Percentiles rank a stretch among this genome's conserved stretches.
Conservation (phyloP, 1,140 invertebrate genomes). For the Trichomalopsis sarcophagae region DNA sequence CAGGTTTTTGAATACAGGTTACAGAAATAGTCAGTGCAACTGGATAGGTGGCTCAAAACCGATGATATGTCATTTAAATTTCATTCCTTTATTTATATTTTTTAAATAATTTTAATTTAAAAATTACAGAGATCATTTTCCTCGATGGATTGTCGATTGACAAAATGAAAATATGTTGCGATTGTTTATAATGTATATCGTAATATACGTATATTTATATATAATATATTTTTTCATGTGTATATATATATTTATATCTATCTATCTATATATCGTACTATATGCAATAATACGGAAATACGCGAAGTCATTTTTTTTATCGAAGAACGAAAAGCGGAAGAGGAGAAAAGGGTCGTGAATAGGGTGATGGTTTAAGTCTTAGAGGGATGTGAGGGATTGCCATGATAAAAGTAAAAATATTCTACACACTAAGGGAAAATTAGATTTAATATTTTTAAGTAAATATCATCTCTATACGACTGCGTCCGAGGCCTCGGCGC, state of each 20-base stretch:
- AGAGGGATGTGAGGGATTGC: constrained; percentile 31
- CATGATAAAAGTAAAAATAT: constrained; percentile 51
- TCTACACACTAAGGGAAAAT: constrained; percentile 23
- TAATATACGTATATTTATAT: constrained; percentile 57
- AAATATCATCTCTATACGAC: constrained; percentile 60
- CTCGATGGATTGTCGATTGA: constrained; percentile 67
- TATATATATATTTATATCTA: constrained; percentile 35
- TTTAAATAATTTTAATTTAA: constrained; percentile 72
- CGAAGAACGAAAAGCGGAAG: constrained; percentile 44
- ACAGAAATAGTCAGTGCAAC: constrained; percentile 35
- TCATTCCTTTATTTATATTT: constrained; percentile 69
- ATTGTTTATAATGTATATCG: constrained; percentile 57
- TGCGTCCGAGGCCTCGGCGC: constrained; percentile 19
- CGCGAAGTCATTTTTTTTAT: constrained; percentile 41
- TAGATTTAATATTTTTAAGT: constrained; percentile 59
- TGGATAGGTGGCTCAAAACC: constrained; percentile 67
- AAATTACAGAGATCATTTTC: constrained; percentile 75
- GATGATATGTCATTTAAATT: constrained; percentile 70
- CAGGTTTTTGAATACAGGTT: constrained; percentile 5
- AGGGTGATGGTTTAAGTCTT: constrained; percentile 30
- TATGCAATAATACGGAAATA: constrained; percentile 49
- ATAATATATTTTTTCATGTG: constrained; percentile 54
- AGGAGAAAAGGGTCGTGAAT: constrained; percentile 41
- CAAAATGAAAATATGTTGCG: constrained; percentile 65
- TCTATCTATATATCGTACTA: constrained; percentile 45